A percentile compares a stretch with the other conserved stretches of the same genome.
Conservation (phyloP, 1,140 invertebrate species). For the Ephestia elutella region DNA sequence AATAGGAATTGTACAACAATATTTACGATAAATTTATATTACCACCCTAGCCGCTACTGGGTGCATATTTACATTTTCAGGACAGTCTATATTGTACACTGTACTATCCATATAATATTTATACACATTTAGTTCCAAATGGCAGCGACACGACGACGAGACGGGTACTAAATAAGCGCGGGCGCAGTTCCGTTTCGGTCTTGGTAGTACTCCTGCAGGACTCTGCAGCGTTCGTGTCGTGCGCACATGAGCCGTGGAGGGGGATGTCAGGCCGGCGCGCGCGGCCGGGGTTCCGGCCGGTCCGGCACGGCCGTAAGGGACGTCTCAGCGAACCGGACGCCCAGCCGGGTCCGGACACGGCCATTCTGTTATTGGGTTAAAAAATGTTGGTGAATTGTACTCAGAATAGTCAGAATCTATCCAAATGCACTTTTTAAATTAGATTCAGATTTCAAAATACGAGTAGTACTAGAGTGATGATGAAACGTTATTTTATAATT, state of each 20-base stretch:
- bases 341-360: slow-evolving; percentile 28
- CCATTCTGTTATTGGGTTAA: slow-evolving; percentile 26
- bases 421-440: no score
- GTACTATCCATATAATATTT: background rate
- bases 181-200: slow-evolving; percentile 19
- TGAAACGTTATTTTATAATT: no score
- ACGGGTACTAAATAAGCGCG: slow-evolving; percentile 14
- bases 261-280: slow-evolving; percentile 49
- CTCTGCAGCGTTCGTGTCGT: slow-evolving; percentile 42
- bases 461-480: no score
- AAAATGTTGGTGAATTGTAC: no score
- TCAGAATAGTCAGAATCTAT: no score
- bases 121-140: background rate
- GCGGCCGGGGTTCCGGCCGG: slow-evolving; percentile 18
- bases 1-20: no score
- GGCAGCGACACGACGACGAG: background rate
- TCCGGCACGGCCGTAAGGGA: slow-evolving; percentile 35
- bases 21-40: background rate
- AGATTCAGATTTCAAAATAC: no score
- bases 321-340: slow-evolving; percentile 52
- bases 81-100: background rate
- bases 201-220: slow-evolving; percentile 40
- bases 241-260: slow-evolving; percentile 48
- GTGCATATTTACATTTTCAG: background rate
- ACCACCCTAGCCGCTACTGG: background rate